phyloP scores from a whole-genome alignment of 1,140 invertebrate species.

The Epicauta chinensis region DNA sequence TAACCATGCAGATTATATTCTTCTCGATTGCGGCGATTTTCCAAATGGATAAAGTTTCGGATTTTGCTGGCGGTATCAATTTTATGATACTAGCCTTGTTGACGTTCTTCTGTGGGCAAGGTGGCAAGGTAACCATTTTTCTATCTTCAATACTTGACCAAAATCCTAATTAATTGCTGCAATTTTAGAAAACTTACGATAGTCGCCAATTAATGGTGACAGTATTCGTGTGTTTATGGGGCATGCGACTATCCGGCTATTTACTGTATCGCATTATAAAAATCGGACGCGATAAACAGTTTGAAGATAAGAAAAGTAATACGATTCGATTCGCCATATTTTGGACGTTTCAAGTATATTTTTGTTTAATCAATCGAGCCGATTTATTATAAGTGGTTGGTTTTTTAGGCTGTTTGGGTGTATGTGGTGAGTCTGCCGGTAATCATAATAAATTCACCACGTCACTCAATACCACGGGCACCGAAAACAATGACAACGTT shows the following conservation, averaged over 20 bases:
- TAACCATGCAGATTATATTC: slow-evolving; percentile 81
- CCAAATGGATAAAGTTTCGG: slow-evolving; percentile 84
- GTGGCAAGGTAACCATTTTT: slow-evolving; percentile 56
- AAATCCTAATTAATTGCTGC: background rate
- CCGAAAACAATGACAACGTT: slow-evolving; percentile 77
- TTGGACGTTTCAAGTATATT: slow-evolving; percentile 81
- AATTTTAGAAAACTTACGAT: slow-evolving; percentile 62
- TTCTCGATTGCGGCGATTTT: slow-evolving; percentile 79
- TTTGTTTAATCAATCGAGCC: too few species aligned
- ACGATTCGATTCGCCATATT: slow-evolving; percentile 81
- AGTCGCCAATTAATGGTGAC: slow-evolving; percentile 84
- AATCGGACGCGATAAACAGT: slow-evolving; percentile 83
- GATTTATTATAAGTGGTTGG: background rate
- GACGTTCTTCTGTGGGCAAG: slow-evolving; percentile 80
- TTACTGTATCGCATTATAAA: slow-evolving; percentile 82
- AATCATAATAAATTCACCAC: slow-evolving; percentile 85
- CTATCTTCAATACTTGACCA: too few species aligned
- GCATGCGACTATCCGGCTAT: slow-evolving; percentile 73
- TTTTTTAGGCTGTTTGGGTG: slow-evolving; percentile 83
- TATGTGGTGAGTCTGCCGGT: slow-evolving; percentile 85
- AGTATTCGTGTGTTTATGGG: slow-evolving; percentile 79
- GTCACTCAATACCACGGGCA: slow-evolving; percentile 65
- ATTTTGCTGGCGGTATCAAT: slow-evolving; percentile 87
- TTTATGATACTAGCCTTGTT: slow-evolving; percentile 83
- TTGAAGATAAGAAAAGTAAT: slow-evolving; percentile 82